Base-by-base conservation (phyloP, 2,888 invertebrate species). In the Lordiphosa andalusiaca region DNA sequence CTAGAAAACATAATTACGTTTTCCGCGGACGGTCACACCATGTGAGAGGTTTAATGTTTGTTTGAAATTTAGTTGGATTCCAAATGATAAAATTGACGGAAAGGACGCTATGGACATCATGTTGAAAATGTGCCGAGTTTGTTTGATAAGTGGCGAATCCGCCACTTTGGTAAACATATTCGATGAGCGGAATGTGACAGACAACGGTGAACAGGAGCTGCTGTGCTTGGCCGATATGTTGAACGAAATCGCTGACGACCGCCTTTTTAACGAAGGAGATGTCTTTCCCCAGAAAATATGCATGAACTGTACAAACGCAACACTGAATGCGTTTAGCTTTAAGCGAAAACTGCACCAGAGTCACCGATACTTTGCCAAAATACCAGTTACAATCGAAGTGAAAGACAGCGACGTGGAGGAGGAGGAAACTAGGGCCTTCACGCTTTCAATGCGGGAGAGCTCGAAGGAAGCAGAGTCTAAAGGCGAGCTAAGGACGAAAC, bases 71-170 rank as follows among this genome's bases (percentile, higher is more conserved):
- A 23, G 4, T 9, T 2, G 30, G 9, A 30, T 9, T 0, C 9
- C 9, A 30, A 30, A 10, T 3, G 30, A 30, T 9, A 9, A 30
- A 9, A 4, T 10, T 9, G 30, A 30, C 3, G 10, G 3, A 2
- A 30, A 30, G 10, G 10, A 3, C 30, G 10, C 30, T 3, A 30
- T 30, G 30, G 30, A 30, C 30, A 30, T 38, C 12, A 6, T 54
- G 12, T 35, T 39, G 35, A 7, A 46, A 25, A 46, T 54, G 16
- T 57, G 56, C 12, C 54, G 56, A 23, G 39, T 57, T 16, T 57
- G 56, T 16, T n/a, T 10, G 30, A 30, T 10, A 3, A 30, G 54
- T n/a, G 54, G 42, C 6, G 33, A 46, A 6, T 35, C 54, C 19
- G 54, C 44, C 35, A 46, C 44, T 4, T 23, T 46, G 35, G 19